phyloP scores from a whole-genome alignment of 2,113 vertebrate species.

The Mus spicilegus region DNA sequence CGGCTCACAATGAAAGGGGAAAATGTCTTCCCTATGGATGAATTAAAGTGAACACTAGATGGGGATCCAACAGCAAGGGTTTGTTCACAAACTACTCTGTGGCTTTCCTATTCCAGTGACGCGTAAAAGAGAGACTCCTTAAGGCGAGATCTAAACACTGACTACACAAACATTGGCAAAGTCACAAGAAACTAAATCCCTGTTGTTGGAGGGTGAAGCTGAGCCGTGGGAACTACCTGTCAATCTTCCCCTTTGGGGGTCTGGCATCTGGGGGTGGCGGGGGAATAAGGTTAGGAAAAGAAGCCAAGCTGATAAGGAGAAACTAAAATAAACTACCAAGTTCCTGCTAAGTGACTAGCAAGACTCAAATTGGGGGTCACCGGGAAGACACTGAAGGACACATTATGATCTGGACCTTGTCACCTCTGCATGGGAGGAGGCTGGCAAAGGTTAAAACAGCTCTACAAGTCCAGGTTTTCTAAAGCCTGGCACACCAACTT shows the following conservation, averaged over 20 bases:
- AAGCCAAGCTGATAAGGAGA: constrained; percentile 96
- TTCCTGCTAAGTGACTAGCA: constrained; percentile 94
- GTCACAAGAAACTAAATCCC: constrained; percentile 95
- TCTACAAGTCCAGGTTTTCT: constrained; percentile 82
- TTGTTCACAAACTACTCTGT: constrained; percentile 90
- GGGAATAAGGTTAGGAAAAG: constrained; percentile 92
- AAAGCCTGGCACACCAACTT: constrained; percentile 76
- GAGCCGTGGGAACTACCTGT: constrained; percentile 91
- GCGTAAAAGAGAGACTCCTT: constrained; percentile 94
- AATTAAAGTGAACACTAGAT: constrained; percentile 96
- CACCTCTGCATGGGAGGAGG: constrained; percentile 94
- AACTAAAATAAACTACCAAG: constrained; percentile 92
- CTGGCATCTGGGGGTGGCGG: constrained; percentile 93
- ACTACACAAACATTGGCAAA: constrained; percentile 97
- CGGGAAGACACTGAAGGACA: constrained; percentile 93
- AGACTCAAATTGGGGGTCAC: constrained; percentile 94
- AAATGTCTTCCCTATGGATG: constrained; percentile 82
- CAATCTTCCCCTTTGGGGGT: constrained; percentile 95
- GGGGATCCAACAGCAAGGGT: constrained; percentile 94
- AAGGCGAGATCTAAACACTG: constrained; percentile 95
- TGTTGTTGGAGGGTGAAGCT: constrained; percentile 92
- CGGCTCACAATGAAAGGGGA: constrained; percentile 65
- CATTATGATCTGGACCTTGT: constrained; percentile 96
- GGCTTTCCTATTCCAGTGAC: constrained; percentile 92
- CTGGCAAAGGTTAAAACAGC: constrained; percentile 99